Conservation (phyloP, 2,113 vertebrate species). For the Jaculus jaculus region DNA sequence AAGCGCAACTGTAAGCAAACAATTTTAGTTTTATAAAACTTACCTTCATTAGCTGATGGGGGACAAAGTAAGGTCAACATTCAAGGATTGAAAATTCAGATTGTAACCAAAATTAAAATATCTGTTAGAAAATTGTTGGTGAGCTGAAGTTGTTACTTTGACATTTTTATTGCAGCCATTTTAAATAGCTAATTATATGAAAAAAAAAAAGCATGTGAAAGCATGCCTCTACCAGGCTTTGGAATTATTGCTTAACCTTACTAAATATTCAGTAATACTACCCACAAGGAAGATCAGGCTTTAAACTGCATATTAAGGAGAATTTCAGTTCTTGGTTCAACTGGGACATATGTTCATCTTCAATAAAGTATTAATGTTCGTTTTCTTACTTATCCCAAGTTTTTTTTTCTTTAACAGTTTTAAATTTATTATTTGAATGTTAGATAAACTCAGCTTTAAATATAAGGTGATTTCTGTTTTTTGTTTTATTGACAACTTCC, state of each 20-base stretch:
- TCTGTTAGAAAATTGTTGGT: background rate
- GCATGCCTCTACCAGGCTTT: background rate
- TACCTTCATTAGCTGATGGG: background rate
- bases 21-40: background rate
- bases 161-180: background rate
- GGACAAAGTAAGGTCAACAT: background rate
- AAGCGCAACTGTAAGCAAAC: background rate
- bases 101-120: background rate
- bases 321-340: background rate
- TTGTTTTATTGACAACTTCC: too few species aligned
- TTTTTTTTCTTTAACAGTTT: background rate
- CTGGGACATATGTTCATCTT: background rate
- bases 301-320: background rate
- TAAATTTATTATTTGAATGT: background rate
- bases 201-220: background rate
- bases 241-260: too few species aligned
- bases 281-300: background rate
- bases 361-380: background rate
- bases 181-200: background rate
- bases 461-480: background rate
- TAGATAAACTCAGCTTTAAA: background rate
- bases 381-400: background rate
- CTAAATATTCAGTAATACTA: background rate
- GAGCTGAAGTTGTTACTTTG: background rate
- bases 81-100: background rate